Percentiles rank a stretch among this genome's conserved stretches.
These are phyloP conservation scores for Microtus pennsylvanicus DNA, from an alignment of 2,113 vertebrate species.

Conservation along the genomic window DNA sequence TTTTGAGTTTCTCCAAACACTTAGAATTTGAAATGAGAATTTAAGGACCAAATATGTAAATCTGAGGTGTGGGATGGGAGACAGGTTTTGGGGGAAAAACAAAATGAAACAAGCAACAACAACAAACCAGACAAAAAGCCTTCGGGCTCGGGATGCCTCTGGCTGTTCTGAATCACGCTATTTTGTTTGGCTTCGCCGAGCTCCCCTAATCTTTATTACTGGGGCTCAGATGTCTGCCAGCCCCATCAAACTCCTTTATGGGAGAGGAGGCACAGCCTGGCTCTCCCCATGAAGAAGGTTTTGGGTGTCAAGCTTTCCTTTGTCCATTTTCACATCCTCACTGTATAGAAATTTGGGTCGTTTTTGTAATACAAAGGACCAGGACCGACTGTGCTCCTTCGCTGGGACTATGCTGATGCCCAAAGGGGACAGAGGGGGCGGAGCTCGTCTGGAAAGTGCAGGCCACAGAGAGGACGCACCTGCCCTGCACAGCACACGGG, in stretches of 20 bases:
- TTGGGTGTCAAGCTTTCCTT: neutral
- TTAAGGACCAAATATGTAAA: neutral
- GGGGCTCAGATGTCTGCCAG: slow-evolving; percentile 3
- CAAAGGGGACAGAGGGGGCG: neutral
- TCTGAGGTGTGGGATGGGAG: neutral
- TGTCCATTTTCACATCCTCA: neutral
- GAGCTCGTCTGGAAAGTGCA: fast-evolving
- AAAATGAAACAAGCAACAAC: neutral
- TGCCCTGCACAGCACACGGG: neutral
- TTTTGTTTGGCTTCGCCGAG: slow-evolving; percentile 26
- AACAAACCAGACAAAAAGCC: neutral
- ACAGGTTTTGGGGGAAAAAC: neutral
- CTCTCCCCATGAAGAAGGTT: neutral
- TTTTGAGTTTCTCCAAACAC: neutral
- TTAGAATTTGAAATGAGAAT: neutral
- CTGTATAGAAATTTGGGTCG: neutral
- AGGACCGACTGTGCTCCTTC: neutral
- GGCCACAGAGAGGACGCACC: neutral
- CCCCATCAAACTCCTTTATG: neutral
- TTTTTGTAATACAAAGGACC: neutral
- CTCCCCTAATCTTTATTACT: slow-evolving; percentile 35
- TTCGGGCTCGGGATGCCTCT: neutral
- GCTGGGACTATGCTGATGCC: neutral
- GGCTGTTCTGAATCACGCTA: neutral
- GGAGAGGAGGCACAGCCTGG: neutral